Evolutionary conservation across 2,113 vertebrate genomes (phyloP), one percentile per base, ranked within the genome.

Genomic region (Mohoua ochrocephala): DNA sequence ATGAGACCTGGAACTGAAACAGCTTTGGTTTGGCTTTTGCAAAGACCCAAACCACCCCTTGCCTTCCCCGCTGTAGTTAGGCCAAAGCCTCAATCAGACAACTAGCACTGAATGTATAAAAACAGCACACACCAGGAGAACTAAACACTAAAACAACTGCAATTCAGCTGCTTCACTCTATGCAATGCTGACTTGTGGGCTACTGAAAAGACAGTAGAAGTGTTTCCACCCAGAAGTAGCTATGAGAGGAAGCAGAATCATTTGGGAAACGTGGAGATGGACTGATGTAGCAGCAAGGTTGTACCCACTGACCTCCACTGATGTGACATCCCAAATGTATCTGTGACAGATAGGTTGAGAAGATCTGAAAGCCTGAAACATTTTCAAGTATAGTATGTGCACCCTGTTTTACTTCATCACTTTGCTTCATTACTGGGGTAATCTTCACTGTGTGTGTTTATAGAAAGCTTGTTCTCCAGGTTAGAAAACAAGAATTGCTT

Each of bases 401-500:
- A 91, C 57, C 50, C 76, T 83, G 88, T 93, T 95, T 94, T 87
- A 94, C 75, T 95, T 92, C 90, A 91, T 86, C 71, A 35, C 60
- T 69, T 93, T 87, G 49, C 71, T 90, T 94, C 94, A 84, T 96
- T 88, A 79, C 39, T 45, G 47, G 91, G 75, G 49, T 94, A 97
- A 95, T 92, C 84, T 83, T 96, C 64, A 57, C 42, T 82, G 10
- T 4, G 4, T 77, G 50, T 91, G 71, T 90, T 93, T 96, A 93
- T 42, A 86, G 73, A 91, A 95, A 77, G 61, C 53, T 94, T 95
- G 71, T 92, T 95, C 93, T 93, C 44, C 87, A 91, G 74, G 75
- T 95, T 96, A 90, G 65, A 91, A 97, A 96, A 95, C 84, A 96
- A 84, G 84, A 95, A 91, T 87, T 91, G 42, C 57, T 95, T 93